phyloP scores from a whole-genome alignment of 2,113 vertebrate genomes.

The Setophaga petechia region DNA sequence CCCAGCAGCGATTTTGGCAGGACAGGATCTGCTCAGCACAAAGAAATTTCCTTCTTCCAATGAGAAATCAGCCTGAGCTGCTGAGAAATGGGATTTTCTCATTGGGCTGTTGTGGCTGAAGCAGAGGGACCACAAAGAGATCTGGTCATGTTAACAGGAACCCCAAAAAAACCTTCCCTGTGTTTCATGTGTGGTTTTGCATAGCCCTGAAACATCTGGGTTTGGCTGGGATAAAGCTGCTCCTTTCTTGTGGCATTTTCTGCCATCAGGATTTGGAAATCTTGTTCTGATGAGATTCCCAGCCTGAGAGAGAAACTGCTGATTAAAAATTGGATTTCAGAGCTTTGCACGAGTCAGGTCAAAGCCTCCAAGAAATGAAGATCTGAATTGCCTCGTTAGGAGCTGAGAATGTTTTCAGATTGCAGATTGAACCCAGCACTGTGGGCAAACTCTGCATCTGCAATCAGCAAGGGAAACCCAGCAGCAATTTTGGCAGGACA shows the following conservation, averaged over 20 bases:
- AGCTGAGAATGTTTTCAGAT: neutral
- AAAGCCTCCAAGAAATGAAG: neutral
- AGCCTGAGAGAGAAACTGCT: neutral
- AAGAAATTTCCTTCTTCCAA: neutral
- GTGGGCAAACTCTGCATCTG: neutral
- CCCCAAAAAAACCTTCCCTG: neutral
- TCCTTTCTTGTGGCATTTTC: slow-evolving; percentile 21
- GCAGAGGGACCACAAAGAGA: neutral
- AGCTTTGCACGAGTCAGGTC: neutral
- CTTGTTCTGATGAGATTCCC: neutral
- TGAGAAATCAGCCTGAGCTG: neutral
- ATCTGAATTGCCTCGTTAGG: neutral
- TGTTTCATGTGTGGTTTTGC: neutral
- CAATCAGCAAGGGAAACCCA: fast-evolving
- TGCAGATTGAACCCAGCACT: neutral
- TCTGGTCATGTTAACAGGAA: neutral
- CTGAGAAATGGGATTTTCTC: neutral
- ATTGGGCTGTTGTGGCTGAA: neutral
- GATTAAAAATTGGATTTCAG: neutral
- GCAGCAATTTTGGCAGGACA: neutral
- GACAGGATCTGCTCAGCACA: neutral
- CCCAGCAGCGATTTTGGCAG: neutral
- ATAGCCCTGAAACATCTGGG: neutral
- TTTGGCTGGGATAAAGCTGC: neutral
- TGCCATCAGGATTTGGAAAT: neutral